phyloP scores from a whole-genome alignment of 2,888 invertebrate species.

The Neocrepidodera transversa region DNA sequence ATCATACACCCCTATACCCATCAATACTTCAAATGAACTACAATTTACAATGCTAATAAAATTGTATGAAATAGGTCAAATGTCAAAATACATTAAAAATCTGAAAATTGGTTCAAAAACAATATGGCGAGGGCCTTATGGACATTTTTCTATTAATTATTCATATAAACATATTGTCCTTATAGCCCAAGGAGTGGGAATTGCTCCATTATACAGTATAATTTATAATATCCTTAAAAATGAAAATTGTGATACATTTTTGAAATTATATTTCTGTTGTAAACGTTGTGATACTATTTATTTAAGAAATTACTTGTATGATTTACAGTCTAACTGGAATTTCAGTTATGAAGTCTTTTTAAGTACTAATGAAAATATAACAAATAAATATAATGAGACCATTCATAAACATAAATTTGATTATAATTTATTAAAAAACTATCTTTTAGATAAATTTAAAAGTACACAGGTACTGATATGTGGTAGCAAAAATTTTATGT shows the following conservation, averaged over 20 bases:
- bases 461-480: slow-evolving; percentile 66
- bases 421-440: slow-evolving; percentile 47
- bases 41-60: slow-evolving; percentile 64
- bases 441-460: slow-evolving; percentile 53
- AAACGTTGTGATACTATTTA: slow-evolving; percentile 65
- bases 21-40: slow-evolving; percentile 41
- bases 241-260: slow-evolving; percentile 71
- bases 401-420: slow-evolving; percentile 58
- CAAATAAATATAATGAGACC: slow-evolving; percentile 64
- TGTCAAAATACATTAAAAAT: slow-evolving; percentile 59
- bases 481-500: slow-evolving; percentile 68
- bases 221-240: slow-evolving; percentile 68
- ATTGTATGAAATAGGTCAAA: slow-evolving; percentile 61
- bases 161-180: slow-evolving; percentile 61
- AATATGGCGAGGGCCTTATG: slow-evolving; percentile 78
- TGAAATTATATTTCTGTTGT: slow-evolving; percentile 71
- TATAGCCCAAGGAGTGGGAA: slow-evolving; percentile 77
- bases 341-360: slow-evolving; percentile 72
- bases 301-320: slow-evolving; percentile 68
- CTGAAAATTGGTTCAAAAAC: slow-evolving; percentile 60
- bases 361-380: slow-evolving; percentile 40
- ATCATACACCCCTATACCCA: slow-evolving; percentile 64
- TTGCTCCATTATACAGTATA: slow-evolving; percentile 73
- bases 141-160: slow-evolving; percentile 63
- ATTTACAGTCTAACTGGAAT: slow-evolving; percentile 74